Evolutionary conservation across 1,140 invertebrate species (phyloP), one percentile per base, ranked within the genome.

Genomic region (Lutraria rhynchaena): DNA sequence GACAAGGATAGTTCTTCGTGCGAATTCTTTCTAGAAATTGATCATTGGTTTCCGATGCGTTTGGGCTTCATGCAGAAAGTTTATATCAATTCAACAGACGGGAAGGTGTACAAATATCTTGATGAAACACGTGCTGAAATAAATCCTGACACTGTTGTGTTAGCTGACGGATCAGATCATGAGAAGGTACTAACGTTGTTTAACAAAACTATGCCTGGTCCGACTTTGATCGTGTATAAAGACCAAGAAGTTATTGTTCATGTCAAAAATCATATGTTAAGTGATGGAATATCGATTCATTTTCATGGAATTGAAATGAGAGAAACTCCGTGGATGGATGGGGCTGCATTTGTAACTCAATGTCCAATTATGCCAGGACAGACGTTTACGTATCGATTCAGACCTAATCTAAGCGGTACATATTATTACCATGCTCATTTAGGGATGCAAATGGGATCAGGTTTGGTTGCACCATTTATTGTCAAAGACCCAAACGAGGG

Each of bases 291-390:
- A 0, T 95, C 95, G 0, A 95, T 98, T 76, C 97, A 98, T 92
- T 98, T 97, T 96, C 94, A 96, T 70, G 96, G 96, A 53, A 94
- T 98, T 60, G 95, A 94, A 91, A 96, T 97, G 92, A 93, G 94
- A 51, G 95, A 95, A 55, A 95, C 95, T 7, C 96, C 96, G 86
- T 97, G 96, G 91, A 97, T 96, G 91, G 97, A 98, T 89, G 97
- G 97, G 46, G 96, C 97, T 33, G 96, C 97, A 7, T 96, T 95
- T 78, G 94, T 98, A 13, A 97, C 96, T 96, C 97, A 98, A 90
- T 98, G 97, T 92, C 97, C 97, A 4, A 98, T 98, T 87, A 93
- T 94, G 77, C 95, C 96, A 89, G 95, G 95, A 87, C 95, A 96
- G 86, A 95, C 95, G 0, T 98, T 97, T 92, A 95, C 96, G 87